Percentiles rank a stretch among this genome's conserved stretches.
Conservation (phyloP, 2,888 invertebrate genomes). For the Lasioglossum calceatum region DNA sequence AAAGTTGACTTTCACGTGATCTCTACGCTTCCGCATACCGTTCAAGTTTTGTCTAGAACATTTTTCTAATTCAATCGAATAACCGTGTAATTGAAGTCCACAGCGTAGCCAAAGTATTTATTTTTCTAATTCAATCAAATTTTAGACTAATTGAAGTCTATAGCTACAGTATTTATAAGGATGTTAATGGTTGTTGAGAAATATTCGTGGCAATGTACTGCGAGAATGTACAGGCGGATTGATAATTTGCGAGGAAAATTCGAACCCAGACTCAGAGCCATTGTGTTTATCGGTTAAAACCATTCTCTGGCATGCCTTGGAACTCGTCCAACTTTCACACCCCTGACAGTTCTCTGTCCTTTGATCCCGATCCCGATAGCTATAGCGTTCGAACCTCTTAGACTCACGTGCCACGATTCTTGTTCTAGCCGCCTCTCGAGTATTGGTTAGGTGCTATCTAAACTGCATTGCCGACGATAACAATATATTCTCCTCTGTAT, state of each 20-base stretch:
- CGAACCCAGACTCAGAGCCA: not conserved
- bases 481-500: not conserved
- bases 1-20: too few relatives aligned
- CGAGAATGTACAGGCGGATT: not conserved
- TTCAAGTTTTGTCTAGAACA: too few relatives aligned
- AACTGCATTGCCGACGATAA: slow-evolving; percentile 9
- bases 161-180: not conserved
- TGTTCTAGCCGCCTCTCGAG: slow-evolving; percentile 6
- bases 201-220: not conserved
- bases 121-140: too few relatives aligned
- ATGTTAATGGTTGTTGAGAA: not conserved
- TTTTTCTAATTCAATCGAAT: too few relatives aligned
- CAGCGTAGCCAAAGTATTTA: too few relatives aligned
- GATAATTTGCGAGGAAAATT: slow-evolving; percentile 9
- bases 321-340: slow-evolving; percentile 62
- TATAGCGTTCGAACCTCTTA: slow-evolving; percentile 28
- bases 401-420: slow-evolving; percentile 36
- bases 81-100: too few relatives aligned
- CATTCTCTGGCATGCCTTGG: slow-evolving; percentile 70
- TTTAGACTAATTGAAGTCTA: not conserved
- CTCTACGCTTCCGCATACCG: too few relatives aligned
- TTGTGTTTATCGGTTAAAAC: slow-evolving; percentile 47
- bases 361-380: slow-evolving; percentile 27
- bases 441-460: slow-evolving; percentile 12
- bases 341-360: slow-evolving; percentile 27